phyloP scores from a whole-genome alignment of 2,113 vertebrate genomes.

The Sphaerodactylus townsendi region DNA sequence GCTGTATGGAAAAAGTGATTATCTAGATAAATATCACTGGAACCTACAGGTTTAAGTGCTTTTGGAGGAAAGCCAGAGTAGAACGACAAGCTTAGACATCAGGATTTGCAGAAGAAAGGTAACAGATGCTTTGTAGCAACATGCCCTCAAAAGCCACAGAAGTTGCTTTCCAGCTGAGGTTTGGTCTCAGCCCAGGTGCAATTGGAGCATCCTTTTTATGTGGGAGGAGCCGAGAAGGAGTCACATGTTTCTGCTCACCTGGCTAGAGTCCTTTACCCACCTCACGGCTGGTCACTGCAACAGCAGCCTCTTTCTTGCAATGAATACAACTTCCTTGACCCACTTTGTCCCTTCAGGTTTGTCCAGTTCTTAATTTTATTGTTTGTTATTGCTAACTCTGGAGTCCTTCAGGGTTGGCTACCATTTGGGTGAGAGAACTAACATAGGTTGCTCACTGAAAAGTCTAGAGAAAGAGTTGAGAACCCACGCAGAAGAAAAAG shows the following conservation, averaged over 20 bases:
- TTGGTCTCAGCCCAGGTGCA: neutral
- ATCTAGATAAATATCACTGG: neutral
- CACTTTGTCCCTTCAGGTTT: neutral
- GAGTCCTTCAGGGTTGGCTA: neutral
- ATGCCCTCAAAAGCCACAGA: neutral
- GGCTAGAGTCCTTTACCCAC: neutral
- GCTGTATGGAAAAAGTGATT: too few species aligned
- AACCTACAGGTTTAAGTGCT: neutral
- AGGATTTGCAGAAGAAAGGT: neutral
- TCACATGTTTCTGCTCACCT: neutral
- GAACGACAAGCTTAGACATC: neutral
- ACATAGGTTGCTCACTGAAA: neutral
- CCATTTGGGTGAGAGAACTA: neutral
- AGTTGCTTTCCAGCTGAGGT: neutral
- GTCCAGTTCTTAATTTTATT: neutral
- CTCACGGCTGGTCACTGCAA: neutral
- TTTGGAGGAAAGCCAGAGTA: slow-evolving; percentile 2
- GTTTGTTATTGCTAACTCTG: neutral
- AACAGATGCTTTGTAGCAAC: slow-evolving; percentile 6
- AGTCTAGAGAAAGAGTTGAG: neutral
- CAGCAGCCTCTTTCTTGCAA: neutral
- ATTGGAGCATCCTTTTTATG: neutral
- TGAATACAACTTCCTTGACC: neutral
- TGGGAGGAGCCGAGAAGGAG: neutral
- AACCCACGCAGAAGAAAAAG: too few species aligned